A percentile compares a stretch with the other conserved stretches of the same genome.
These are phyloP conservation scores for Fregata magnificens DNA, from an alignment of 2,113 vertebrate species.

Conservation along the genomic window DNA sequence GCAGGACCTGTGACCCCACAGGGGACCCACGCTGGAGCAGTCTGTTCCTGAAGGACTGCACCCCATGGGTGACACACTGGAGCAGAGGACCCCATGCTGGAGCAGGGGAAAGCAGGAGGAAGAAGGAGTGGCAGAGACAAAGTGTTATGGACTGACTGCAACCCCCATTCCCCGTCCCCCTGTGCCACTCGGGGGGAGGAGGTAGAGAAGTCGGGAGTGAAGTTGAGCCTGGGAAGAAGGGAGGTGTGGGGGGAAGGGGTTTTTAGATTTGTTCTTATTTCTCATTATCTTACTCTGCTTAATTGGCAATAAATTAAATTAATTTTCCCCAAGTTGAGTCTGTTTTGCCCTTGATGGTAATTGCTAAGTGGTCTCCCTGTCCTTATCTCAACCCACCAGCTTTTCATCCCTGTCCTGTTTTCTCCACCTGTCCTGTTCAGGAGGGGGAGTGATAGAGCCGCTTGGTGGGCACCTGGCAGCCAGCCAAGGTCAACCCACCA, in stretches of 20 bases:
- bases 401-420: neutral
- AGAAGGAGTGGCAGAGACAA: neutral
- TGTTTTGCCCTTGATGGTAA: neutral
- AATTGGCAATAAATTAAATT: neutral
- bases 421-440: neutral
- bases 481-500: neutral
- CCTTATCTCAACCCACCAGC: neutral
- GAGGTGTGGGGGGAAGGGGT: neutral
- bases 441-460: neutral
- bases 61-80: neutral
- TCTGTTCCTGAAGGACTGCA: neutral
- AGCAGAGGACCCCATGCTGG: neutral
- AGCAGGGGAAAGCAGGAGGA: neutral
- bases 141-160: neutral
- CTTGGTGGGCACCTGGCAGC: neutral
- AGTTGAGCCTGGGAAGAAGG: neutral
- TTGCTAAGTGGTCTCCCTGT: neutral
- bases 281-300: neutral
- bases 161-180: neutral
- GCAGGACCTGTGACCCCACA: neutral
- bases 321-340: neutral
- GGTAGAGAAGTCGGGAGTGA: neutral
- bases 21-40: neutral
- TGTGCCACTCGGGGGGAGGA: rapidly evolving
- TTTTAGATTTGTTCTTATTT: neutral